phyloP scores from a whole-genome alignment of 2,113 vertebrate genomes.

The Arenaria interpres region DNA sequence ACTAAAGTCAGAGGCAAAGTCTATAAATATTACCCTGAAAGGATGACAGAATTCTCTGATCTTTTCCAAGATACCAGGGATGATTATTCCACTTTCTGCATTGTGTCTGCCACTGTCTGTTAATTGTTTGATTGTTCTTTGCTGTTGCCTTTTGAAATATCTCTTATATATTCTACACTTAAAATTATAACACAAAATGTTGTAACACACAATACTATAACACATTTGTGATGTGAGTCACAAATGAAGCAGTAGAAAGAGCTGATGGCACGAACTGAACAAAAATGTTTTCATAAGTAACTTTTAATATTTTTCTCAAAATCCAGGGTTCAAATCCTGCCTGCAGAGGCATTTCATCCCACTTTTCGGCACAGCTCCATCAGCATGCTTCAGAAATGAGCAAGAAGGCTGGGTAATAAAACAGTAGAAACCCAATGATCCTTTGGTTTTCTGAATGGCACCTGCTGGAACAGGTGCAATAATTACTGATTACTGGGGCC shows the following conservation, averaged over 20 bases:
- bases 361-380: not conserved
- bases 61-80: not conserved
- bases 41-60: not conserved
- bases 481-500: not conserved
- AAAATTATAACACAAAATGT: not conserved
- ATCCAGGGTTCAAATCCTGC: not conserved
- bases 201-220: not conserved
- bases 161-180: not conserved
- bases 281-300: not conserved
- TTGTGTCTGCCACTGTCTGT: not conserved
- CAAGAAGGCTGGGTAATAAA: not conserved
- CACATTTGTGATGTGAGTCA: not conserved
- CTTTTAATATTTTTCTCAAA: not conserved
- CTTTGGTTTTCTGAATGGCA: not conserved
- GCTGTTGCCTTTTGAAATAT: not conserved
- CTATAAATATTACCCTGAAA: slow-evolving; percentile 37
- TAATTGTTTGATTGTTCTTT: not conserved
- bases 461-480: not conserved
- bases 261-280: not conserved
- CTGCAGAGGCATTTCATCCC: not conserved
- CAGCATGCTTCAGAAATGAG: not conserved
- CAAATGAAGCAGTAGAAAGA: not conserved
- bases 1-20: not conserved
- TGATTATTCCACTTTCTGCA: not conserved
- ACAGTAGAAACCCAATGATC: not conserved